Conservation (phyloP, 2,797 vertebrate genomes). For the Naso thynnoides region DNA sequence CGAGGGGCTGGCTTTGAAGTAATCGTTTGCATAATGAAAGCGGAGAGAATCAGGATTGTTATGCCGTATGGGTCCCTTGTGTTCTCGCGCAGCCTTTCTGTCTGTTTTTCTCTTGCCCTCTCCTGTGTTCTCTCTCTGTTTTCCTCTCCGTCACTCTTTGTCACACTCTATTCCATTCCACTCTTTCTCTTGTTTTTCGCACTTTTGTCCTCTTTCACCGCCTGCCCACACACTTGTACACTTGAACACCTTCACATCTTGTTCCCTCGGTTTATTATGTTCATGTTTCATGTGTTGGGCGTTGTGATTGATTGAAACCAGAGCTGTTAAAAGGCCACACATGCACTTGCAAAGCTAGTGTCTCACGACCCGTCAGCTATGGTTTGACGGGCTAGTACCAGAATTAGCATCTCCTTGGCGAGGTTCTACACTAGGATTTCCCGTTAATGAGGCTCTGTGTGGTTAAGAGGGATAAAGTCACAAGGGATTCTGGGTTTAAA, state of each 20-base stretch:
- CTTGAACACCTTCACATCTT: slow-evolving; percentile 68
- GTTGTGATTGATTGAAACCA: slow-evolving; percentile 78
- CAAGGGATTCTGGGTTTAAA: slow-evolving; percentile 63
- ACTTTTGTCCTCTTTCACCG: slow-evolving; percentile 32
- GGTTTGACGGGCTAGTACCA: slow-evolving; percentile 76
- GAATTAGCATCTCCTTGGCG: slow-evolving; percentile 77
- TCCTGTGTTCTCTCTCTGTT: slow-evolving; percentile 23
- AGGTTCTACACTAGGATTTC: slow-evolving; percentile 78
- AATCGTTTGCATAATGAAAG: slow-evolving; percentile 82
- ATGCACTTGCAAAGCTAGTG: slow-evolving; percentile 40
- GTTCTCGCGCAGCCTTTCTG: slow-evolving; percentile 47
- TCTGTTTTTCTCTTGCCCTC: slow-evolving; percentile 40
- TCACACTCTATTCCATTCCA: slow-evolving; percentile 28
- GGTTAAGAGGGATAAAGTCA: slow-evolving; percentile 66
- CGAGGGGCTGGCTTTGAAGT: slow-evolving; percentile 81
- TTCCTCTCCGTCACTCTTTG: slow-evolving; percentile 51
- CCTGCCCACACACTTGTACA: slow-evolving; percentile 28
- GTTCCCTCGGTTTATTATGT: slow-evolving; percentile 75
- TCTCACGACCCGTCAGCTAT: slow-evolving; percentile 64
- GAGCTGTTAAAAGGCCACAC: slow-evolving; percentile 81
- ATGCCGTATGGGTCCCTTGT: slow-evolving; percentile 66
- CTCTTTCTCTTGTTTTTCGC: slow-evolving; percentile 8
- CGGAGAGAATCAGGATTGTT: slow-evolving; percentile 77
- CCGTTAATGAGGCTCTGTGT: slow-evolving; percentile 79
- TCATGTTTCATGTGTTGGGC: slow-evolving; percentile 73